phyloP scores from a whole-genome alignment of 2,797 vertebrate species.

The Spatula versicolor region DNA sequence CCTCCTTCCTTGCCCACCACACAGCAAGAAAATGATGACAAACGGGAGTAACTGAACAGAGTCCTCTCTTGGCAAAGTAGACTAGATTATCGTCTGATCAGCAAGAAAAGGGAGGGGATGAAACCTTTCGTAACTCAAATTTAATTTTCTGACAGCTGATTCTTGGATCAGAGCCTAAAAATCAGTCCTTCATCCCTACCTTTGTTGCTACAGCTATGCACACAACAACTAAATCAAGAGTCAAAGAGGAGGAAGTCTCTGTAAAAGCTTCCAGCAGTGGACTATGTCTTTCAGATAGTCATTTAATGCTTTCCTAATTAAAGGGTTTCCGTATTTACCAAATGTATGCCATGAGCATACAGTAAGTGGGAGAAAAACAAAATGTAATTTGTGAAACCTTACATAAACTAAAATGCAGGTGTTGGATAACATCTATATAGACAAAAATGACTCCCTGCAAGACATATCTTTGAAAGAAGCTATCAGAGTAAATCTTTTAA shows the following conservation, averaged over 20 bases:
- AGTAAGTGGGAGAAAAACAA: constrained; percentile 61
- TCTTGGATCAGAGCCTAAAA: constrained; percentile 16
- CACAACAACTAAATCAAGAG: neutral
- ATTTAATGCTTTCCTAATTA: constrained; percentile 61
- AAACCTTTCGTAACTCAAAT: neutral
- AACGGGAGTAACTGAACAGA: neutral
- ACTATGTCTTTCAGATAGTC: constrained; percentile 35
- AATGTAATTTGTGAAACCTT: constrained; percentile 58
- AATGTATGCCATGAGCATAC: constrained; percentile 35
- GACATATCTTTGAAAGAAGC: constrained; percentile 49
- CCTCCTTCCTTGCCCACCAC: neutral
- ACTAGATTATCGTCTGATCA: neutral
- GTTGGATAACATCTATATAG: constrained; percentile 67
- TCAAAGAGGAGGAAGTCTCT: neutral
- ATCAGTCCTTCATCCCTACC: neutral
- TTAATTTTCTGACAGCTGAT: neutral
- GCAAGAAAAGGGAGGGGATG: neutral
- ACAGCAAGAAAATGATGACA: neutral
- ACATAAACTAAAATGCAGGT: constrained; percentile 65
- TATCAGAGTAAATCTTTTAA: constrained; percentile 66
- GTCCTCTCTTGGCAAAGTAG: neutral
- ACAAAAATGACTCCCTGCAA: constrained; percentile 51
- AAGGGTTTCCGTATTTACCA: constrained; percentile 53
- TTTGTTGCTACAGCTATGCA: neutral
- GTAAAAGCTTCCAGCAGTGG: constrained; percentile 21